Evolutionary conservation across 30 jellyfish, hydroid and myxozoan species (phyloP).

Genomic region (Aurelia coerulea): DNA sequence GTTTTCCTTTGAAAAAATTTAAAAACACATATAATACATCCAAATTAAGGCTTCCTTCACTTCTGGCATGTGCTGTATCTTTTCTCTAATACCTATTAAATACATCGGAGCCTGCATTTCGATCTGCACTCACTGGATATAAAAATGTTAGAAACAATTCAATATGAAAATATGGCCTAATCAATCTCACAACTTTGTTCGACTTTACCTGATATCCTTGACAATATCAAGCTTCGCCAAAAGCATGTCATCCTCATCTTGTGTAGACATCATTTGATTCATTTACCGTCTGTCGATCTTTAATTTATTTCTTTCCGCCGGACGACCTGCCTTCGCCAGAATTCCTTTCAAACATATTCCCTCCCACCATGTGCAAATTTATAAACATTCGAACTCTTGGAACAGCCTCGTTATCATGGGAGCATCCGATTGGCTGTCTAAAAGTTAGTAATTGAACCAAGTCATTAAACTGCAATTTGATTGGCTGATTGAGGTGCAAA

Average conservation of each 20-base stretch:
- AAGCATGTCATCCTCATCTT: constrained; percentile 40
- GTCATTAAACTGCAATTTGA: not conserved
- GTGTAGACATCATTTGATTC: constrained; percentile 24
- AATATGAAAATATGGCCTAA: no score
- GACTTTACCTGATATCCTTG: constrained; percentile 59
- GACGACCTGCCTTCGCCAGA: not conserved
- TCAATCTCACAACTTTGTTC: not conserved
- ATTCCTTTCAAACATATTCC: not conserved
- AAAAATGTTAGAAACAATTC: no score
- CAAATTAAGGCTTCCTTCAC: no score
- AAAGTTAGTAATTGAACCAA: not conserved
- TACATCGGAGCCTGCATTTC: no score
- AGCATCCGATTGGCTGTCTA: constrained; percentile 25
- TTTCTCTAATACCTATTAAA: no score
- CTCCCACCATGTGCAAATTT: constrained; percentile 36
- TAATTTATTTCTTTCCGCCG: not conserved
- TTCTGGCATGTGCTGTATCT: no score
- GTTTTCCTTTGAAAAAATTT: no score
- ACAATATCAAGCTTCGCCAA: constrained; percentile 55
- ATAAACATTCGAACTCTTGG: constrained; percentile 22
- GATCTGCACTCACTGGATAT: no score
- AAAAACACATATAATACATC: no score
- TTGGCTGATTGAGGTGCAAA: constrained; percentile 16
- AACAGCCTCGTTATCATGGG: constrained; percentile 29
- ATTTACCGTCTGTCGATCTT: not conserved